phyloP scores from a whole-genome alignment of 2,888 invertebrate species.

The Leucoma salicis region DNA sequence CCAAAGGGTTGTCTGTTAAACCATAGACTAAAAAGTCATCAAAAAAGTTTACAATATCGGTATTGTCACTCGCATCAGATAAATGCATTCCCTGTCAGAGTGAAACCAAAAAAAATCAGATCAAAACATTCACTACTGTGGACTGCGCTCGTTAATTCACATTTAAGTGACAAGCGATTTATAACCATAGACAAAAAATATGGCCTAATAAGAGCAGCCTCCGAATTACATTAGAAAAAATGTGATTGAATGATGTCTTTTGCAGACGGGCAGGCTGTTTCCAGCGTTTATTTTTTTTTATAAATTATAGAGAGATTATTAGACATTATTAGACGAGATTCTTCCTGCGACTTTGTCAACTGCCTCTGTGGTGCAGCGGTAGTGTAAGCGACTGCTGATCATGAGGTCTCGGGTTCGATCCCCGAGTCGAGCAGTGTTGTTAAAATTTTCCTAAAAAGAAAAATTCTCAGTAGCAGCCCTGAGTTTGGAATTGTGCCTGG shows the following conservation, averaged over 20 bases:
- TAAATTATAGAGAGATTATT: no score
- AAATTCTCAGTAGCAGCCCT: no score
- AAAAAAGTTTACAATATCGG: background rate
- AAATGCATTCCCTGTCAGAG: conserved; percentile 4
- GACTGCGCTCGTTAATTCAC: conserved; percentile 5
- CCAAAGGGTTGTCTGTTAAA: background rate
- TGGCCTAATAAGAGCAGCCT: conserved; percentile 23
- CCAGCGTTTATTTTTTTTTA: no score
- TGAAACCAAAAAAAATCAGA: conserved; percentile 6
- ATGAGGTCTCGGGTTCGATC: no score
- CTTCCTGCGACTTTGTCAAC: no score
- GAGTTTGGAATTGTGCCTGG: no score
- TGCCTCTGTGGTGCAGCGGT: no score
- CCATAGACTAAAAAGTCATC: background rate
- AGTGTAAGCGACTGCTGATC: no score
- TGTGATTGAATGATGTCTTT: conserved; percentile 8
- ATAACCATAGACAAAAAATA: conserved; percentile 25
- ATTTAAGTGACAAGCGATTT: conserved; percentile 23
- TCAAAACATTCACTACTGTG: conserved; percentile 5
- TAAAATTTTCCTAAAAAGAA: no score
- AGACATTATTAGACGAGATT: no score
- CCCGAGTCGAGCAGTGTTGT: no score
- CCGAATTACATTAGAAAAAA: conserved; percentile 29
- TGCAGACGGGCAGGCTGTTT: conserved; percentile 5
- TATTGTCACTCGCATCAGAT: conserved; percentile 4